A percentile compares a stretch with the other conserved stretches of the same genome.
Conservation (phyloP, 2,888 invertebrate genomes). For the Sinelater perroti region DNA sequence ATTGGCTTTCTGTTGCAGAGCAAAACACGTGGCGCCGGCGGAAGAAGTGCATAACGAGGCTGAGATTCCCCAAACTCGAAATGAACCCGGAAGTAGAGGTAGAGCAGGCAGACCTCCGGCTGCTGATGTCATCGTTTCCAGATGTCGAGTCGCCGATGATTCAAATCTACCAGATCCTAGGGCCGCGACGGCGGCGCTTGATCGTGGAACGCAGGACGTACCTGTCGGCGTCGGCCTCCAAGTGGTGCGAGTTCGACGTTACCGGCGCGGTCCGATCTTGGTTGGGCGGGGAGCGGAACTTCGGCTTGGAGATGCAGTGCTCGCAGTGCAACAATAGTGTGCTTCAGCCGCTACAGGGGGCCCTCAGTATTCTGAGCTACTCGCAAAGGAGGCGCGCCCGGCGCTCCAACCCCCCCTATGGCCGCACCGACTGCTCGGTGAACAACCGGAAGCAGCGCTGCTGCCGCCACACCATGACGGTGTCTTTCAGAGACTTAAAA, state of each 20-base stretch:
- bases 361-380: conserved; percentile 55
- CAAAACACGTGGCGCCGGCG: conserved; percentile 48
- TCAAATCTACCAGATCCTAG: conserved; percentile 58
- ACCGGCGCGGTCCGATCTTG: conserved; percentile 64
- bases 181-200: conserved; percentile 56
- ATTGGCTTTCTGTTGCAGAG: conserved; percentile 49
- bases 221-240: conserved; percentile 56
- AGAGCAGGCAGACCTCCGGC: conserved; percentile 62
- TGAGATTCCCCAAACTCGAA: conserved; percentile 49
- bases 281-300: conserved; percentile 61
- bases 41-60: conserved; percentile 45
- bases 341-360: conserved; percentile 56
- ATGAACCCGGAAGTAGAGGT: conserved; percentile 48
- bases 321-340: conserved; percentile 59
- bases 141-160: conserved; percentile 47
- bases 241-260: conserved; percentile 71
- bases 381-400: conserved; percentile 48
- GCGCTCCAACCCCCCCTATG: conserved; percentile 46
- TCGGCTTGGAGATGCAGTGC: conserved; percentile 66
- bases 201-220: conserved; percentile 57
- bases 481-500: conserved; percentile 71
- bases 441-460: conserved; percentile 63
- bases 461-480: conserved; percentile 72
- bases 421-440: conserved; percentile 64
- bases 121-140: conserved; percentile 55